phyloP scores from a whole-genome alignment of 2,797 vertebrate genomes.

The Acanthopagrus latus region DNA sequence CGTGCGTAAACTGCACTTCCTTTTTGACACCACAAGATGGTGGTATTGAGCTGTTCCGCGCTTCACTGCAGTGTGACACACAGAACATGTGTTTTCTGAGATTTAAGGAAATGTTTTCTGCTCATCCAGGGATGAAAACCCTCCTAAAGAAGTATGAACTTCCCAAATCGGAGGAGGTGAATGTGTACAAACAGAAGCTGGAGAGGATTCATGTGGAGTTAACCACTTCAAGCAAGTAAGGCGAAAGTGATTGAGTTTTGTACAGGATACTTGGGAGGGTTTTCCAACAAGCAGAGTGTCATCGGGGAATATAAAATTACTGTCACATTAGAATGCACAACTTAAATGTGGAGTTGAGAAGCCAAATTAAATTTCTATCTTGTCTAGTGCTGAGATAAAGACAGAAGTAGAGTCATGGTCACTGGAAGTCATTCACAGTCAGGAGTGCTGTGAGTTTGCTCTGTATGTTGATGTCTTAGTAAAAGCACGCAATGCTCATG shows the following conservation, averaged over 20 bases:
- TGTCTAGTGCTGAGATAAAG: too few relatives aligned
- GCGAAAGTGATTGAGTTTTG: slow-evolving; percentile 30
- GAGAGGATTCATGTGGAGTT: slow-evolving; percentile 93
- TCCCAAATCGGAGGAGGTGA: slow-evolving; percentile 90
- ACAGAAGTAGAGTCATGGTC: too few relatives aligned
- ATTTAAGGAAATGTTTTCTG: background rate
- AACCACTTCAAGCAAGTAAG: slow-evolving; percentile 86
- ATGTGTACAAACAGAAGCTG: slow-evolving; percentile 90
- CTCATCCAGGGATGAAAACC: slow-evolving; percentile 89
- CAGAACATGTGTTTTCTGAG: background rate
- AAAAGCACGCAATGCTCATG: too few relatives aligned
- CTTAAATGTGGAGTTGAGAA: too few relatives aligned
- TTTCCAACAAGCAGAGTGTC: background rate
- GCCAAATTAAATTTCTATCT: too few relatives aligned
- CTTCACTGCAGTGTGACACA: background rate
- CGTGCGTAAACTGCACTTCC: slow-evolving; percentile 86
- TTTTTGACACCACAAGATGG: slow-evolving; percentile 66
- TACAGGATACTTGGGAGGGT: background rate
- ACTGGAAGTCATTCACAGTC: too few relatives aligned
- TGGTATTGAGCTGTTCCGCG: slow-evolving; percentile 8
- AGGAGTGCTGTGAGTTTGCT: too few relatives aligned
- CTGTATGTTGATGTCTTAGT: too few relatives aligned
- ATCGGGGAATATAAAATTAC: too few relatives aligned
- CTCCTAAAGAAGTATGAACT: slow-evolving; percentile 93
- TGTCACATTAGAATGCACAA: too few relatives aligned